phyloP scores from a whole-genome alignment of 2,888 invertebrate genomes.

The Drosophila phalerata region DNA sequence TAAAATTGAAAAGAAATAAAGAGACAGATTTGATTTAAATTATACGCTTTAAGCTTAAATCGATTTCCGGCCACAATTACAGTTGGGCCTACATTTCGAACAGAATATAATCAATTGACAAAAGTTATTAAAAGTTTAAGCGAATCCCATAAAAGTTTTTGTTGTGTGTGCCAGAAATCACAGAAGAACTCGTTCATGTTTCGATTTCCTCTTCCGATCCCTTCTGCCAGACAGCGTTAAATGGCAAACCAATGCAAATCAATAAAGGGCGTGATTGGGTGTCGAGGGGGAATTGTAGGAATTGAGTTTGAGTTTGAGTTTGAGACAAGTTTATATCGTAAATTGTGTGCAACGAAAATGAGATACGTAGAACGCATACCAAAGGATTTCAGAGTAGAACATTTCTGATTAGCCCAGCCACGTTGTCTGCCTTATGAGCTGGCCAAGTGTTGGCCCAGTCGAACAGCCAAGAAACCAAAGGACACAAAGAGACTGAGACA shows the following conservation, averaged over 20 bases:
- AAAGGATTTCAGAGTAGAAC: slow-evolving; percentile 79
- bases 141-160: slow-evolving; percentile 61
- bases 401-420: slow-evolving; percentile 74
- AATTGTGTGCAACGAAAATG: slow-evolving; percentile 81
- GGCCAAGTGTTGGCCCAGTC: slow-evolving; percentile 40
- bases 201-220: slow-evolving; percentile 8
- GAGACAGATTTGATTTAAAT: slow-evolving; percentile 29
- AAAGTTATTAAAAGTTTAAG: slow-evolving; percentile 79
- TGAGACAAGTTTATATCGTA: slow-evolving; percentile 75
- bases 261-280: slow-evolving; percentile 46
- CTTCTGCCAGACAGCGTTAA: slow-evolving; percentile 33
- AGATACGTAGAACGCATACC: slow-evolving; percentile 79
- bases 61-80: slow-evolving; percentile 47
- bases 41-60: slow-evolving; percentile 50
- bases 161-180: slow-evolving; percentile 61
- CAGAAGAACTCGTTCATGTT: slow-evolving; percentile 67
- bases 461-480: slow-evolving; percentile 13
- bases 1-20: neutral
- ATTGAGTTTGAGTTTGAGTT: slow-evolving; percentile 47
- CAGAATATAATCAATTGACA: slow-evolving; percentile 74
- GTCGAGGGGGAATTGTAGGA: neutral
- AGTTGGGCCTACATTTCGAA: slow-evolving; percentile 23
- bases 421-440: slow-evolving; percentile 42
- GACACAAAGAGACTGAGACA: slow-evolving; percentile 17
- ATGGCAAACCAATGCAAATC: slow-evolving; percentile 71